Evolutionary conservation across 2,113 vertebrate genomes (phyloP), one percentile per base, ranked within the genome.

Genomic region (Lagenorhynchus albirostris): DNA sequence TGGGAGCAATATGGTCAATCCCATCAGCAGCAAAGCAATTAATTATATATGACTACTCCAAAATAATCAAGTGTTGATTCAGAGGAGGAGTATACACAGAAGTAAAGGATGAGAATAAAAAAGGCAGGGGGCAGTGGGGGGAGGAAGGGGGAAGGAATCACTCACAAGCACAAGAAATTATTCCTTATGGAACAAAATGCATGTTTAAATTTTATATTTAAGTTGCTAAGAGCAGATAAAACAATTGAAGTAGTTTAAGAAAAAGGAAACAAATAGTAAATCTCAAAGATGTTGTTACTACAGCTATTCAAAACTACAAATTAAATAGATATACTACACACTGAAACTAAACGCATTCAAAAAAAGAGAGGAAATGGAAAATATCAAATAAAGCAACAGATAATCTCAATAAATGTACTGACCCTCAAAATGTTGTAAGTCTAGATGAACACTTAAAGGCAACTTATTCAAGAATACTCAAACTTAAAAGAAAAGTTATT

Each of bases 181-280:
- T 63, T 81, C 94, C n/a, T 84, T 47, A 65, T 23, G 26, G 23
- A 82, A 68, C 1, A 36, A 83, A 5, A 7, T 33, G 0, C 13
- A 18, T 13, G 17, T 38, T 95, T 81, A 93, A 80, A 58, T 91
- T 91, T 82, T 88, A 93, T 36, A 76, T 62, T 62, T 62, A 53
- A 83, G 10, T 38, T 95, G 38, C 38, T 36, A 74, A 95, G 94
- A 93, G 33, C 8, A 77, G 5, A 26, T 44, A 33, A 81, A 73
- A n/a, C 26, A 77, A 89, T 18, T 82, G 5, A 58, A 38, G 13
- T 53, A 25, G n/a, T 88, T 71, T 91, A 82, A 77, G 11, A 89
- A 93, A 82, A 21, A 50, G 94, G 14, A 93, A 88, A 89, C 67
- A 23, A 82, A 50, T 41, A 76, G 70, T 70, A 95, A 87, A 90